A percentile compares a stretch with the other conserved stretches of the same genome.
phyloP scores from a whole-genome alignment of 2,797 vertebrate genomes.

The Distichodus sexfasciatus region DNA sequence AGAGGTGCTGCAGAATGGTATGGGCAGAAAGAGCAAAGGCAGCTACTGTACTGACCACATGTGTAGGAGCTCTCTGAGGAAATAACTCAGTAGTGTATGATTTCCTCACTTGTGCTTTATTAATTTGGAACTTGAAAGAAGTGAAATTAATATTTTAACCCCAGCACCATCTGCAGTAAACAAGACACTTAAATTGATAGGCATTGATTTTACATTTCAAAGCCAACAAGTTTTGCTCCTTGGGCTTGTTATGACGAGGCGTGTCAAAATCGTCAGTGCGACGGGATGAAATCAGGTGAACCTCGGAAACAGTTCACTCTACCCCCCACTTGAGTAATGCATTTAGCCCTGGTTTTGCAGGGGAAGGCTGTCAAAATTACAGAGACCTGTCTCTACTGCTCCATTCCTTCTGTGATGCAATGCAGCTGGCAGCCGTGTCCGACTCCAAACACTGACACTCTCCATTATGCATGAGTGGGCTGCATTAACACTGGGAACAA shows the following conservation, averaged over 20 bases:
- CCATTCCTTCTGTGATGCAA: conserved; percentile 37
- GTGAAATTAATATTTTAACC: background rate
- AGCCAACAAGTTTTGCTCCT: background rate
- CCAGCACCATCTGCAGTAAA: background rate
- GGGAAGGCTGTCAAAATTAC: conserved; percentile 29
- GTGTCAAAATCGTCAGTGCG: background rate
- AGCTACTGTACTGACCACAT: too few species aligned
- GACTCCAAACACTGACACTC: conserved; percentile 15
- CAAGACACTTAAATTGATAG: conserved; percentile 1
- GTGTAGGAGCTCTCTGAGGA: too few species aligned
- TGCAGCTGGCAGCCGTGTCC: conserved; percentile 36
- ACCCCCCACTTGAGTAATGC: background rate
- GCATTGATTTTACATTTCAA: conserved; percentile 9
- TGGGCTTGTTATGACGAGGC: background rate
- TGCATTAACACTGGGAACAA: conserved; percentile 42
- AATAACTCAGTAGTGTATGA: too few species aligned
- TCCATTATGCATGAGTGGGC: conserved; percentile 45
- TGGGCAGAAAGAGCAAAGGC: background rate
- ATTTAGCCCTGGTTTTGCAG: conserved; percentile 8
- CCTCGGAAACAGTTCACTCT: background rate
- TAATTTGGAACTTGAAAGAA: too few species aligned
- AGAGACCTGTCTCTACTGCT: conserved; percentile 2
- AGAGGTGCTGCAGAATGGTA: background rate
- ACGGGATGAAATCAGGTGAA: conserved; percentile 12
- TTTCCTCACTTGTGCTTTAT: background rate